Evolutionary conservation across 1,140 invertebrate genomes (phyloP), one percentile per base, ranked within the genome.

Genomic region (Phthorimaea operculella): DNA sequence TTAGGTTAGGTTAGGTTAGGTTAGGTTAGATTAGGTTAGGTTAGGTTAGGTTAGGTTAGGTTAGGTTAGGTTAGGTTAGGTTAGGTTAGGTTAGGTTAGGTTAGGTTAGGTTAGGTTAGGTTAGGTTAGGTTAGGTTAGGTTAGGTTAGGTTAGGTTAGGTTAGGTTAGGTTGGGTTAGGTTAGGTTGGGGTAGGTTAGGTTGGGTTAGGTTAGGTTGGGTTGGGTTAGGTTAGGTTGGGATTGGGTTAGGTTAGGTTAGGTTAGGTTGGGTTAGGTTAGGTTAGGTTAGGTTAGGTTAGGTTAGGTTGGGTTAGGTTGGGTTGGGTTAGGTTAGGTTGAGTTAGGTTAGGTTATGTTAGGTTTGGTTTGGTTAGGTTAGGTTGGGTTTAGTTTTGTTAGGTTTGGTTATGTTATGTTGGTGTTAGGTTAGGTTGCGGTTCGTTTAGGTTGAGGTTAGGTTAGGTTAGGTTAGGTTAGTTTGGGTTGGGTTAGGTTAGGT

Each of bases 301-400:
- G 33, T 34, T 34, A 34, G 33, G 33, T 34, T 34, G 11, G 33
- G 6, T 57, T 52, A 52, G 55, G 55, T 57, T 57, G 48, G 55
- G 51, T 57, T 57, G 47, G 55, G 55, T 33, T 4, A 42, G 53
- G 18, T 45, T 42, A 63, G 59, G 57, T 63, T 63, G 59, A 57
- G 61, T 63, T 63, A 59, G 61, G 61, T 63, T 63, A 59, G 60
- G 60, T 63, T 63, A 63, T 57, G 60, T 63, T 59, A 57, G 61
- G 57, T 63, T 63, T 57, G 61, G 61, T 63, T 63, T 59, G 59
- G 59, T 60, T 60, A 60, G 58, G 58, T 60, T 60, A 60, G 54
- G 53, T 63, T 63, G 59, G 61, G 61, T 63, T 63, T 59, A 57
- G 61, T 63, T 63, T 57, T 57, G 61, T 63, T 59, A 59, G 61